These are phyloP conservation scores for Oxyteleia sp. DNA, from an alignment of 2,888 invertebrate genomes.

Conservation along the genomic window DNA sequence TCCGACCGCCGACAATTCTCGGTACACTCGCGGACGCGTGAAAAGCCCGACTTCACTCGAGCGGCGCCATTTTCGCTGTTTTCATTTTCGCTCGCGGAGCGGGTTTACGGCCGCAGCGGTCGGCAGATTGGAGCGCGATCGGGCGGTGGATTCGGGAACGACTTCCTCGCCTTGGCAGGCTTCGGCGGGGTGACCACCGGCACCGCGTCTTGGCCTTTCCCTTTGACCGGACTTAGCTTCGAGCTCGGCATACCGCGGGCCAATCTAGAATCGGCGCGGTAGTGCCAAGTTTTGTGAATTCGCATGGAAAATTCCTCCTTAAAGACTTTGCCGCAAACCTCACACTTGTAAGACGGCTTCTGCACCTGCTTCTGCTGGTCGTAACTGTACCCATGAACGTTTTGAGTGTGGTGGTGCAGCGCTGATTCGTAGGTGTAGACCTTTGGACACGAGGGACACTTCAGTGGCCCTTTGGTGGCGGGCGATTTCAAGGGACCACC, in stretches of 20 bases:
- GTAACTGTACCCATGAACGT: slow-evolving; percentile 77
- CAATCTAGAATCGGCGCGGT: slow-evolving; percentile 88
- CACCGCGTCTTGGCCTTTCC: background rate
- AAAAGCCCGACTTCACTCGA: too few species aligned
- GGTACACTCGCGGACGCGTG: too few species aligned
- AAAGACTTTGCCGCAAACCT: slow-evolving; percentile 90
- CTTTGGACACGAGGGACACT: slow-evolving; percentile 80
- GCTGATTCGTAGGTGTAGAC: slow-evolving; percentile 79
- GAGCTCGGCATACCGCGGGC: slow-evolving; percentile 59
- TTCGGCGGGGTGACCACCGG: slow-evolving; percentile 63
- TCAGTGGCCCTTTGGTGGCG: slow-evolving; percentile 66
- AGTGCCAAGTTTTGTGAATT: slow-evolving; percentile 90
- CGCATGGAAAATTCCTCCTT: slow-evolving; percentile 90
- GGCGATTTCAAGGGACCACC: too few species aligned
- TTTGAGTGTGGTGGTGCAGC: slow-evolving; percentile 80
- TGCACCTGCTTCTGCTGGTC: background rate
- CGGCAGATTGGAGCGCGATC: too few species aligned
- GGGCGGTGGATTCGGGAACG: slow-evolving; percentile 77
- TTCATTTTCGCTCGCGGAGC: too few species aligned
- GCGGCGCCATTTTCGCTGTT: too few species aligned
- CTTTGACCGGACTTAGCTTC: slow-evolving; percentile 37
- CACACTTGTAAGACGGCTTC: slow-evolving; percentile 88
- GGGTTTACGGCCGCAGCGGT: too few species aligned
- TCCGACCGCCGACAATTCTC: too few species aligned
- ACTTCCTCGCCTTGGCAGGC: slow-evolving; percentile 83